A percentile compares a stretch with the other conserved stretches of the same genome.
Conservation (phyloP, 1,140 invertebrate species). For the Linepithema humile region DNA sequence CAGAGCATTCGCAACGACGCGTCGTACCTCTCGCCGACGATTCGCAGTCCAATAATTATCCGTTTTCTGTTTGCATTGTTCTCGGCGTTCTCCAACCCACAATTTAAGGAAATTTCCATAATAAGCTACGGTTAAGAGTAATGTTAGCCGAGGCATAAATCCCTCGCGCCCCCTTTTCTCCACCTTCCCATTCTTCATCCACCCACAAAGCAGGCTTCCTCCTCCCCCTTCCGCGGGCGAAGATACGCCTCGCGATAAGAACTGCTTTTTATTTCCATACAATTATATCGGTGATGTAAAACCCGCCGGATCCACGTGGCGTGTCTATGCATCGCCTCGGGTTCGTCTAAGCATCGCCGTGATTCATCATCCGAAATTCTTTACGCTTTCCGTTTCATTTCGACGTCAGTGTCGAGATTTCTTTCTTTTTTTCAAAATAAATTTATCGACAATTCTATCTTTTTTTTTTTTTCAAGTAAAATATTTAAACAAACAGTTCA, state of each 20-base stretch:
- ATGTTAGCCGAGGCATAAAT: conserved; percentile 70
- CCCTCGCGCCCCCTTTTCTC: conserved; percentile 59
- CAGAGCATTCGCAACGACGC: conserved; percentile 25
- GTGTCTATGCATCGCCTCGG: conserved; percentile 34
- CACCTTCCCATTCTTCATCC: conserved; percentile 56
- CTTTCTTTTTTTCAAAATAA: neutral
- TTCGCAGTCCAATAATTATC: conserved; percentile 76
- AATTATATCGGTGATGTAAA: conserved; percentile 68
- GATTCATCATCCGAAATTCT: neutral
- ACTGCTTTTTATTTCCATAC: conserved; percentile 67
- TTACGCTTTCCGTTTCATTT: neutral
- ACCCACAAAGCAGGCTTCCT: conserved; percentile 40
- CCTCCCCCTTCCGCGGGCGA: neutral
- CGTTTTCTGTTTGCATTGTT: conserved; percentile 78
- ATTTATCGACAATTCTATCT: too few relatives aligned
- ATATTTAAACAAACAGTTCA: neutral
- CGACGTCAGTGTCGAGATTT: neutral
- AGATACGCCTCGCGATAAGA: conserved; percentile 54
- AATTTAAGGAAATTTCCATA: conserved; percentile 77
- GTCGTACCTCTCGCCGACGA: conserved; percentile 50
- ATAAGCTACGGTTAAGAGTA: conserved; percentile 73
- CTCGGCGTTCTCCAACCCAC: conserved; percentile 65
- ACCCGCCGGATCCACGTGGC: conserved; percentile 42
- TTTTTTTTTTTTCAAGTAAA: neutral
- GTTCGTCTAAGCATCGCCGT: neutral